Base-by-base conservation (phyloP, 2,113 vertebrate genomes). In the Halcyon senegalensis region DNA sequence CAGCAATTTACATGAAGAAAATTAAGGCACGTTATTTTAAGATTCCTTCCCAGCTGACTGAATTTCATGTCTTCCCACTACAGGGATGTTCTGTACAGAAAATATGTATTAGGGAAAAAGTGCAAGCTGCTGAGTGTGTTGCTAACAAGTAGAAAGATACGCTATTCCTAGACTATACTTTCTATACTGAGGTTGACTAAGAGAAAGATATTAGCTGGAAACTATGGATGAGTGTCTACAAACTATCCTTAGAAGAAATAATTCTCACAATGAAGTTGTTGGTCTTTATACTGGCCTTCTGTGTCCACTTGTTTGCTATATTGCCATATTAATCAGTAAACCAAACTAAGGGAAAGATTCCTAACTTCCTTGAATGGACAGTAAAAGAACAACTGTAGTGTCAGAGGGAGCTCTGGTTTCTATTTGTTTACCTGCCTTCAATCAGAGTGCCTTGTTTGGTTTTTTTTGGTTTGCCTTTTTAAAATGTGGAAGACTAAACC, bases 341-440 rank as follows among this genome's bases (percentile, higher is more conserved):
- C 10, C 46, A 51, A 74, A 7, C 23, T 31, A 46, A 63, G 23
- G n/a, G 46, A 60, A 88, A 50, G 55, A 60, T 37, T 33, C 3
- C 20, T 30, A 13, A 20, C 48, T 77, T 66, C 33, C 23, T 23
- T 56, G n/a, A 56, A 51, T 6, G 25, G 5, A 35, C 43, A 63
- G 3, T 66, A 56, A 46, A 25, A 64, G 24, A 68, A 19, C 1
- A 78, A 4, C 2, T 64, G 21, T 31, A 58, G 1, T 1, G 0
- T 43, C 13, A 51, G 48, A 30, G n/a, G n/a, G 21, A 51, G 3
- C 16, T 79, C 48, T 82, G 51, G 10, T 8, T 82, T 78, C 48
- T 63, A 12, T 63, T 56, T 1, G 0, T 62, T 77, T 44, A 24
- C 28, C 63, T 69, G 19, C 33, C 27, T 92, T 64, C 31, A 85